Conservation (phyloP, 2,797 vertebrate genomes). For the Amphiprion clarkii region DNA sequence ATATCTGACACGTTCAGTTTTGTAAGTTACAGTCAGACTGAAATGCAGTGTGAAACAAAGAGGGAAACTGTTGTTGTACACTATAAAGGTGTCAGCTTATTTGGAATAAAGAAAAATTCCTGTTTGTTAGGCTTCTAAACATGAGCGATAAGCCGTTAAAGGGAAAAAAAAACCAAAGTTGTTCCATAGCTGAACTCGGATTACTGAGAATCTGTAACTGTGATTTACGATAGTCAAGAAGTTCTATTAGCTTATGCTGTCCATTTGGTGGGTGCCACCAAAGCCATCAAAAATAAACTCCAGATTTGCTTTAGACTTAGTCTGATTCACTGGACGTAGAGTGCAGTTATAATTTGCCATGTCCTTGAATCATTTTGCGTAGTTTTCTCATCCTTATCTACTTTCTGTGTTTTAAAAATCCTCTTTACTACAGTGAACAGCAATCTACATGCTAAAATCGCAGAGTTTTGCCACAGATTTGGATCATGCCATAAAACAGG, state of each 20-base stretch:
- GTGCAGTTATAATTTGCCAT: too few species aligned
- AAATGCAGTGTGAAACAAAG: not conserved
- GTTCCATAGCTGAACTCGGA: not conserved
- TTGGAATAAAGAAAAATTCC: not conserved
- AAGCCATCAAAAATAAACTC: not conserved
- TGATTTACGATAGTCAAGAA: conserved; percentile 2
- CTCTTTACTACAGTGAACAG: too few species aligned
- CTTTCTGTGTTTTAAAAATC: too few species aligned
- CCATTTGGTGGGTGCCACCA: not conserved
- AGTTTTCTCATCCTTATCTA: too few species aligned
- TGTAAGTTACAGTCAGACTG: not conserved
- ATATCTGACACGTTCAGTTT: conserved; percentile 17
- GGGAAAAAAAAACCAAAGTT: not conserved
- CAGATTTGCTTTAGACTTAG: too few species aligned
- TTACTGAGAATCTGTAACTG: not conserved
- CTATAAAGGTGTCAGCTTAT: not conserved
- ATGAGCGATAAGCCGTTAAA: conserved; percentile 5
- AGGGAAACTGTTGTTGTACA: not conserved
- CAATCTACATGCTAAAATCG: too few species aligned
- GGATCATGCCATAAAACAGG: too few species aligned
- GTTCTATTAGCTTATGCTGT: not conserved
- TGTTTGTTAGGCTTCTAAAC: not conserved
- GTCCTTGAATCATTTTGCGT: too few species aligned
- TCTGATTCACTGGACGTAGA: too few species aligned
- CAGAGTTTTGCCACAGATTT: too few species aligned